Evolutionary conservation across 2,888 invertebrate species (phyloP), one percentile per base, ranked within the genome.

Genomic region (Adineta ricciae): DNA sequence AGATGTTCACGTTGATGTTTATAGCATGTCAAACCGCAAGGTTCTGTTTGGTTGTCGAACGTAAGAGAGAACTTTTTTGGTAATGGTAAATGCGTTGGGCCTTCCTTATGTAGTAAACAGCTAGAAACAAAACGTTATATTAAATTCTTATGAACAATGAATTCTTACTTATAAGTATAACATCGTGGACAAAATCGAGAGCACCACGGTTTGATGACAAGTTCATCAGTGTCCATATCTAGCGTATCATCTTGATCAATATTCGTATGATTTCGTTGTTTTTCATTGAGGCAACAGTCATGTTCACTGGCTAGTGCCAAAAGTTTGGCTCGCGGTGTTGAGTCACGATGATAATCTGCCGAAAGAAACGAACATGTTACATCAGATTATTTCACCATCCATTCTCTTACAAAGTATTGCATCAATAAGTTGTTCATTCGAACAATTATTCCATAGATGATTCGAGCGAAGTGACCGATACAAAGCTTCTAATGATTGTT

Each of bases 181-280:
- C 98, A 99, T 78, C 97, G 93, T 38, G 97, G 92, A 89, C 98
- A 98, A 92, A 98, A 97, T 27, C 98, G 92, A 24, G 96, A 96
- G 90, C 97, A 96, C 91, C 96, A 98, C 24, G 97, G 56, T 56
- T 56, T 56, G 14, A 56, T 56, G 27, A 56, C 14, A 56, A 56
- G 27, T 38, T 73, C 56, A 56, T 56, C 73, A 19, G 38, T 73
- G 38, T 73, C 38, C 36, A 21, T 21, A 24, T 73, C 73, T 19
- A 36, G 0, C 9, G 73, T 36, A 36, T 73, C 73, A 36, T 4
- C 19, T 2, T 73, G 5, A 73, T 73, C 36, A 32, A 36, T 73
- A 16, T 73, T 73, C 3, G 36, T 19, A 73, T 19, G 5, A 36
- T 7, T 5, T 73, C 36, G 72, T 36, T 73, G 36, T 36, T 73